Percentiles rank a stretch among this genome's conserved stretches.
Evolutionary conservation across 2,797 vertebrate genomes (phyloP).

Genomic region (Xenopus petersii): DNA sequence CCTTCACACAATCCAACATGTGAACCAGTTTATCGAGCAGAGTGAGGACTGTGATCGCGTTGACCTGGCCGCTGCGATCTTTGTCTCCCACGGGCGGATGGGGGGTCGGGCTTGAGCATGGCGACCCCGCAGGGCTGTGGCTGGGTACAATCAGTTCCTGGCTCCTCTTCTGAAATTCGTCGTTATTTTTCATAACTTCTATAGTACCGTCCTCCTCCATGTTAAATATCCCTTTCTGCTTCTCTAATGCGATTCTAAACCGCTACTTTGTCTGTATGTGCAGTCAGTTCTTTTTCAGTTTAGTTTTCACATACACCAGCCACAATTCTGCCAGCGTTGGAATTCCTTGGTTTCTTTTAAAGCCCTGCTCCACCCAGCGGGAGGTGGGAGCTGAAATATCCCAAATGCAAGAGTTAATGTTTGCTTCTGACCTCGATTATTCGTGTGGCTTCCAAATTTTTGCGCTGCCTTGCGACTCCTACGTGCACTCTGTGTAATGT

Average conservation of each 20-base stretch:
- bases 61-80: constrained; percentile 72
- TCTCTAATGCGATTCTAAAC: too few species aligned
- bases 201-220: constrained; percentile 81
- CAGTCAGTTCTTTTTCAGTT: too few species aligned
- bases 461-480: constrained; percentile 42
- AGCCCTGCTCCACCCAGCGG: constrained; percentile 70
- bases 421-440: constrained; percentile 23
- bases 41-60: constrained; percentile 89
- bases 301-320: not conserved
- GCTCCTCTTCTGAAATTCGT: constrained; percentile 58
- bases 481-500: constrained; percentile 34
- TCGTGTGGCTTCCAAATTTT: too few species aligned
- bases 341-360: constrained; percentile 67
- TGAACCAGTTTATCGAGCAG: constrained; percentile 91
- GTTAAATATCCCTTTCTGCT: not conserved
- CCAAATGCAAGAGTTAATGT: constrained; percentile 18
- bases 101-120: constrained; percentile 55
- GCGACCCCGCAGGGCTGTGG: constrained; percentile 53
- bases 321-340: constrained; percentile 42
- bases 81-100: constrained; percentile 58
- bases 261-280: too few species aligned
- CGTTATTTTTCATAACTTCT: constrained; percentile 65
- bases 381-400: constrained; percentile 57
- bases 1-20: constrained; percentile 88
- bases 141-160: constrained; percentile 72